Percentiles rank a stretch among this genome's conserved stretches.
These are phyloP conservation scores for Lasioglossum malachurum DNA, from an alignment of 2,888 invertebrate genomes.

Conservation along the genomic window DNA sequence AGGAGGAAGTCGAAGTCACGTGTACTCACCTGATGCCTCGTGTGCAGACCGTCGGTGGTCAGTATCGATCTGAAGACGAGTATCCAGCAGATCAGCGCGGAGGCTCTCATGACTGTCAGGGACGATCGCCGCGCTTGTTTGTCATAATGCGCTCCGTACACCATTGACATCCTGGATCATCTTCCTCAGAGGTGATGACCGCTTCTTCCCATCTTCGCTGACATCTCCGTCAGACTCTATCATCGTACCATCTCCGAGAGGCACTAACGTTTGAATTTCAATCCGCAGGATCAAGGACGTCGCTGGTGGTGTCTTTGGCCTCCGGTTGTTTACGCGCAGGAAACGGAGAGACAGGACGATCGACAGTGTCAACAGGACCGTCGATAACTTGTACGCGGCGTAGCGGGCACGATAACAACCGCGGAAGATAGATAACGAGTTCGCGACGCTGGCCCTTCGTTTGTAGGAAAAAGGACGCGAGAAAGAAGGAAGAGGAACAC, in stretches of 20 bases:
- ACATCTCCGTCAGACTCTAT: background rate
- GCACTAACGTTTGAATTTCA: background rate
- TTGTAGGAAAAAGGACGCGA: conserved; percentile 27
- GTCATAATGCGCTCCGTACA: conserved; percentile 35
- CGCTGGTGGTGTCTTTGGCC: conserved; percentile 3
- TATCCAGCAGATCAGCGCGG: conserved; percentile 47
- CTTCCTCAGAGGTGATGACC: background rate
- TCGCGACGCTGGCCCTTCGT: background rate
- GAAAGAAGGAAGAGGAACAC: conserved; percentile 37
- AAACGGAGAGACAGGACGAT: background rate
- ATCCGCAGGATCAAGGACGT: background rate
- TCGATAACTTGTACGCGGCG: background rate
- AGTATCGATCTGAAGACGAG: conserved; percentile 29
- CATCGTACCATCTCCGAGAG: conserved; percentile 28
- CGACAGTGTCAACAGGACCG: conserved; percentile 9
- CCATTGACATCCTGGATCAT: background rate
- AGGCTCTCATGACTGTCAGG: conserved; percentile 56
- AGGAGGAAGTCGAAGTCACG: background rate
- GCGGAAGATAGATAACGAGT: conserved; percentile 1
- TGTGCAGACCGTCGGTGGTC: background rate
- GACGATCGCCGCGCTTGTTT: conserved; percentile 10
- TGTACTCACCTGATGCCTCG: conserved; percentile 45
- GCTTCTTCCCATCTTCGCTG: background rate
- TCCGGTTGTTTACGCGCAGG: conserved; percentile 46
- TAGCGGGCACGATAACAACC: background rate